Conservation (phyloP, 2,888 invertebrate genomes). For the Tachina fera region DNA sequence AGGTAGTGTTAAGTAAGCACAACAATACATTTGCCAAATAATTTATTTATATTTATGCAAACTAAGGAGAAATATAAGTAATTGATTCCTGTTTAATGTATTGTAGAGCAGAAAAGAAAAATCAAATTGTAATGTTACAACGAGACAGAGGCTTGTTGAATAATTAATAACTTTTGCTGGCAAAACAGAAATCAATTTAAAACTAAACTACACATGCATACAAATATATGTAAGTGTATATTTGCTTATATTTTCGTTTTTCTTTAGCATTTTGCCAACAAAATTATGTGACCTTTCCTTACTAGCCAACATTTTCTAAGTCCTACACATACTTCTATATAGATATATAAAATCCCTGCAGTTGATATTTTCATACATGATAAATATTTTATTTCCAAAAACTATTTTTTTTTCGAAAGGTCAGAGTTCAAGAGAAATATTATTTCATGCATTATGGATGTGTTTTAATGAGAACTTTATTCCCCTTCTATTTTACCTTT, state of each 20-base stretch:
- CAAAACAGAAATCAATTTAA: background rate
- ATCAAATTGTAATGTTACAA: background rate
- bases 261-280: background rate
- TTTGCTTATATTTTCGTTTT: background rate
- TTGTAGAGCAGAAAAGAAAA: background rate
- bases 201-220: background rate
- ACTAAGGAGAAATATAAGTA: background rate
- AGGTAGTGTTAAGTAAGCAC: background rate
- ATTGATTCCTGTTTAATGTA: conserved; percentile 6
- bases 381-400: conserved; percentile 12
- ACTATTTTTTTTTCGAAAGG: conserved; percentile 25
- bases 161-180: background rate
- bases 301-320: conserved; percentile 4
- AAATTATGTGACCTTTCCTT: conserved; percentile 17
- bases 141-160: background rate
- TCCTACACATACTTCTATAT: background rate
- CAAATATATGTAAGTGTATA: no score
- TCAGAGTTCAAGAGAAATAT: conserved; percentile 29
- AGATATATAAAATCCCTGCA: background rate
- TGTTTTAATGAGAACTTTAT: background rate
- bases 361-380: background rate
- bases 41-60: conserved; percentile 4
- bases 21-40: conserved; percentile 1
- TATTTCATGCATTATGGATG: background rate
- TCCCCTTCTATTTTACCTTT: background rate